These are phyloP conservation scores for Leucoraja ocellata DNA, from an alignment of 2,797 vertebrate species.

Conservation along the genomic window DNA sequence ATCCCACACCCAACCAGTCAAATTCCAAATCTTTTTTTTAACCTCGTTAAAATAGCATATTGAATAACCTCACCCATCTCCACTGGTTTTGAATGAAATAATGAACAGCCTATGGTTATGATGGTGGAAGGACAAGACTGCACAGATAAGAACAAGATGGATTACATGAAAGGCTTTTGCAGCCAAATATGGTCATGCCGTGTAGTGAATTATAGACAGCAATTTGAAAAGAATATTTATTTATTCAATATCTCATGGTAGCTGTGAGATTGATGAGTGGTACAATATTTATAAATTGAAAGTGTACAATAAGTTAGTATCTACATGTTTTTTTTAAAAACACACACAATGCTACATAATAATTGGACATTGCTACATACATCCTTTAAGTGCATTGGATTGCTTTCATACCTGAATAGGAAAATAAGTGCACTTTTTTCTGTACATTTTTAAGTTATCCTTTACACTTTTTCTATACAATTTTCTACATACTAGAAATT, in stretches of 20 bases:
- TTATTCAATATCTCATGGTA: background rate
- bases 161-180: background rate
- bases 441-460: conserved; percentile 68
- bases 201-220: background rate
- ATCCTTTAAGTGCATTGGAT: conserved; percentile 42
- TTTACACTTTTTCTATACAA: conserved; percentile 71
- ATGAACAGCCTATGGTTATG: background rate
- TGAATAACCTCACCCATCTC: background rate
- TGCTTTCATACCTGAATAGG: conserved; percentile 30
- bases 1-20: background rate
- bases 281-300: conserved; percentile 56
- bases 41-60: background rate
- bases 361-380: conserved; percentile 28
- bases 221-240: conserved; percentile 30
- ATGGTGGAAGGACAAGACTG: background rate
- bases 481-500: conserved; percentile 53
- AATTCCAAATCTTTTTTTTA: background rate
- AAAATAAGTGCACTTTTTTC: conserved; percentile 51
- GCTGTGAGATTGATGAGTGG: conserved; percentile 24
- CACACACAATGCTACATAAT: conserved; percentile 58
- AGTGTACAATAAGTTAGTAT: conserved; percentile 86
- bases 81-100: background rate
- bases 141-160: background rate
- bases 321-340: conserved; percentile 77
- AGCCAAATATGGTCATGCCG: background rate